phyloP scores from a whole-genome alignment of 2,113 vertebrate species.

The Centropus unirufus region DNA sequence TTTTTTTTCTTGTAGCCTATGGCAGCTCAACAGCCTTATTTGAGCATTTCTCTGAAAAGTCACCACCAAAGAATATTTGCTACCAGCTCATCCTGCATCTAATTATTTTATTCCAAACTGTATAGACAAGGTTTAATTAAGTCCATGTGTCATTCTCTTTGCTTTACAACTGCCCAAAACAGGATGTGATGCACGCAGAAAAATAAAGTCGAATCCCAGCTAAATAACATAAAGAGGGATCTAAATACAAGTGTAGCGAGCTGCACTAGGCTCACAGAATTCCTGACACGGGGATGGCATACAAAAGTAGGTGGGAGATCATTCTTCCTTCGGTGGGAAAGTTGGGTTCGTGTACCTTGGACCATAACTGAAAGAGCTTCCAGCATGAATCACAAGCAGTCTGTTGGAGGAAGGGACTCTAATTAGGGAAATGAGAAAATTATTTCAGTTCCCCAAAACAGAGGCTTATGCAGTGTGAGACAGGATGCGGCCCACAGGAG shows the following conservation, averaged over 20 bases:
- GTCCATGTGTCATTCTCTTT: not conserved
- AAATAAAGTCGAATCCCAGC: not conserved
- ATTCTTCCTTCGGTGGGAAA: not conserved
- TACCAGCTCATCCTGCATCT: not conserved
- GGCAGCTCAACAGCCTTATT: not conserved
- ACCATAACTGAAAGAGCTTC: not conserved
- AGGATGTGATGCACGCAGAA: not conserved
- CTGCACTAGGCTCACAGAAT: not conserved
- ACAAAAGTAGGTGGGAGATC: not conserved
- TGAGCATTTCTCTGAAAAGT: not conserved
- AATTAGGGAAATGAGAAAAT: not conserved
- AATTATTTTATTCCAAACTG: not conserved
- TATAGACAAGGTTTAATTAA: not conserved
- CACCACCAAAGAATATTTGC: not conserved
- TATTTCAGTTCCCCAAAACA: not conserved
- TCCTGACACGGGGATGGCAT: too few relatives aligned
- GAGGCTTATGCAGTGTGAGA: not conserved
- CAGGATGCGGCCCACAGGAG: not conserved
- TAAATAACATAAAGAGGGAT: not conserved
- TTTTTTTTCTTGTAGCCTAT: not conserved
- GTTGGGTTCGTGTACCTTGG: accelerated
- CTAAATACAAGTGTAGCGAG: accelerated
- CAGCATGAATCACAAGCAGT: not conserved
- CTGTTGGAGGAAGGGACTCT: not conserved
- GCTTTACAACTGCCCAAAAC: not conserved